Percentiles rank a stretch among this genome's conserved stretches.
Conservation (phyloP, 2,888 invertebrate genomes). For the Andrena minutula region DNA sequence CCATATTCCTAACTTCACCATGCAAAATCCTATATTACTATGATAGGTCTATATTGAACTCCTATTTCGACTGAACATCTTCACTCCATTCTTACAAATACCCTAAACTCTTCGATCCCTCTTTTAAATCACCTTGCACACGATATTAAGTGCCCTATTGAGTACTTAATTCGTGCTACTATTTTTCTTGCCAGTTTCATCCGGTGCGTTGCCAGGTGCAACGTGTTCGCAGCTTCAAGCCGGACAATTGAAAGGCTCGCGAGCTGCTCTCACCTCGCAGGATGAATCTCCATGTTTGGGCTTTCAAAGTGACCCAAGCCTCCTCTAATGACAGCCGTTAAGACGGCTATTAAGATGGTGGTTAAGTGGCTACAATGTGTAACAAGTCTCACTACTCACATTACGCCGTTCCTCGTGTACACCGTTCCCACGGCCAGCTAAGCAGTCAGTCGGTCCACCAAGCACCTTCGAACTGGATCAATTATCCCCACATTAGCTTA, state of each 20-base stretch:
- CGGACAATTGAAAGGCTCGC: constrained; percentile 14
- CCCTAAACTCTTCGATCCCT: neutral
- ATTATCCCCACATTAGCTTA: constrained; percentile 29
- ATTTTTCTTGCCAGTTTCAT: neutral
- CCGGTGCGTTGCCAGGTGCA: neutral
- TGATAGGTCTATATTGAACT: too few relatives aligned
- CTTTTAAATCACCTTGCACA: too few relatives aligned
- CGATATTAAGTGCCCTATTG: neutral
- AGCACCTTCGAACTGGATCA: constrained; percentile 31
- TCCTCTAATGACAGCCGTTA: constrained; percentile 56
- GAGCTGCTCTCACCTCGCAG: constrained; percentile 40
- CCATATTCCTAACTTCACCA: too few relatives aligned
- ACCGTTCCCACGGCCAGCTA: constrained; percentile 55
- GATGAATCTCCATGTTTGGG: constrained; percentile 42
- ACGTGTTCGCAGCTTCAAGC: neutral
- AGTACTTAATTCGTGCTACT: neutral
- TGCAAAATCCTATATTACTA: too few relatives aligned
- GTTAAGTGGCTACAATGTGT: constrained; percentile 54
- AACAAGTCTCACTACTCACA: constrained; percentile 43
- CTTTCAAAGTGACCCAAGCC: constrained; percentile 37
- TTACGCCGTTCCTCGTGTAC: constrained; percentile 40
- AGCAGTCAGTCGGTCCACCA: constrained; percentile 17
- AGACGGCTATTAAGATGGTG: constrained; percentile 50
- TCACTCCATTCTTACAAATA: too few relatives aligned
- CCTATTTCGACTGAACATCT: neutral